Evolutionary conservation across 2,797 vertebrate genomes (phyloP), one percentile per base, ranked within the genome.

Genomic region (Macroramphosus scolopax): DNA sequence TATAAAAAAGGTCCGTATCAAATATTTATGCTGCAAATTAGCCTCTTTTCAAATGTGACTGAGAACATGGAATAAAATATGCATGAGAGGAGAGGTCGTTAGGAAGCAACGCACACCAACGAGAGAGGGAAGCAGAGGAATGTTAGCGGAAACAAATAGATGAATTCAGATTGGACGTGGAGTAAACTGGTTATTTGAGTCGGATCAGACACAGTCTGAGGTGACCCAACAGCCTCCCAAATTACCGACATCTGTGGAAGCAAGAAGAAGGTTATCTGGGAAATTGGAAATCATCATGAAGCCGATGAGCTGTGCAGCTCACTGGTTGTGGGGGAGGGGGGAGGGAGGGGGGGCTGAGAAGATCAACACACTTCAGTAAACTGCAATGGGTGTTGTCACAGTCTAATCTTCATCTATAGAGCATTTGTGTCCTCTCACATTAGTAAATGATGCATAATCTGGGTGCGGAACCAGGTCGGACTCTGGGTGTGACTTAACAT

Each of bases 21-120:
- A 86, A 86, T 83, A 88, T 88, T 83, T 75, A 88, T 79, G 72
- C 61, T 25, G 60, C 59, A 60, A 86, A 82, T 86, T 85, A 84
- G 79, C 74, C 48, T 66, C 59, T 71, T 78, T 81, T 74, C 70
- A 78, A 75, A 74, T 72, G 75, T 71, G 76, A 83, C 81, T 63
- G 75, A 81, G 79, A 76, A 69, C 59, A 68, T 52, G 63, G 62
- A 40, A 83, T 86, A 50, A 82, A 85, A 79, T 67, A 87, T 86
- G 58, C 65, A 85, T 64, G 55, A 69, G 59, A 50, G 43, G 31
- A 59, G 17, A 54, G 50, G 72, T 81, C 66, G 72, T 79, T 78
- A 74, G 33, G 48, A 67, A 63, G 25, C 16, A 47, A 42, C 39
- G 31, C 49, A 39, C 33, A 44, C 32, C 34, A 15, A 8, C 17